Percentiles rank a stretch among this genome's conserved stretches.
Conservation (phyloP, 2,888 invertebrate species). For the Ectemnius continuus region DNA sequence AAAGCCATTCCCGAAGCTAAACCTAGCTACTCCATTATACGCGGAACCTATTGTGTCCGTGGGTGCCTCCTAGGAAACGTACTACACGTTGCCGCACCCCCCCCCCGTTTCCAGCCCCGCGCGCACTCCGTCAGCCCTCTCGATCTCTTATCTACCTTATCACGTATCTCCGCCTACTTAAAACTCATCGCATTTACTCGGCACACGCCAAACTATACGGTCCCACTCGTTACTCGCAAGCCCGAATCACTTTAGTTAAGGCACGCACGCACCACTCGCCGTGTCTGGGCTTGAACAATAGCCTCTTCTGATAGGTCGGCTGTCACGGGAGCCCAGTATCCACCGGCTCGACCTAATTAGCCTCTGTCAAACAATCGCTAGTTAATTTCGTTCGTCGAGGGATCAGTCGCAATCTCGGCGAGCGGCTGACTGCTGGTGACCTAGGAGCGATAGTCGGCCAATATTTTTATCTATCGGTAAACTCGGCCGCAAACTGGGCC, state of each 20-base stretch:
- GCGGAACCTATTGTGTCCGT: conserved; percentile 69
- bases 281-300: too few species aligned
- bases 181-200: not conserved
- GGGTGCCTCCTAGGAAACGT: conserved; percentile 34
- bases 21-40: conserved; percentile 72
- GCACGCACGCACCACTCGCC: too few species aligned
- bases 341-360: too few species aligned
- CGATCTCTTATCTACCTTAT: not conserved
- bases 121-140: not conserved
- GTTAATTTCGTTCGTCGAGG: too few species aligned
- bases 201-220: too few species aligned
- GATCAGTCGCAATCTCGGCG: too few species aligned
- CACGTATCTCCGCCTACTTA: not conserved
- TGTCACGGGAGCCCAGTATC: too few species aligned
- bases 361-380: too few species aligned
- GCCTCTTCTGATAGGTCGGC: not conserved
- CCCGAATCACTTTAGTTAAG: too few species aligned
- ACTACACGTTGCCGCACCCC: conserved; percentile 9
- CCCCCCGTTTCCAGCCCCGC: conserved; percentile 5
- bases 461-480: not conserved
- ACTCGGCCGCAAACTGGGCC: not conserved
- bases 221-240: too few species aligned
- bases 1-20: conserved; percentile 68
- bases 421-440: too few species aligned
- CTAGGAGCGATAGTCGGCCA: too few species aligned